Conservation (phyloP, 2,888 invertebrate species). For the Nomada ferruginata region DNA sequence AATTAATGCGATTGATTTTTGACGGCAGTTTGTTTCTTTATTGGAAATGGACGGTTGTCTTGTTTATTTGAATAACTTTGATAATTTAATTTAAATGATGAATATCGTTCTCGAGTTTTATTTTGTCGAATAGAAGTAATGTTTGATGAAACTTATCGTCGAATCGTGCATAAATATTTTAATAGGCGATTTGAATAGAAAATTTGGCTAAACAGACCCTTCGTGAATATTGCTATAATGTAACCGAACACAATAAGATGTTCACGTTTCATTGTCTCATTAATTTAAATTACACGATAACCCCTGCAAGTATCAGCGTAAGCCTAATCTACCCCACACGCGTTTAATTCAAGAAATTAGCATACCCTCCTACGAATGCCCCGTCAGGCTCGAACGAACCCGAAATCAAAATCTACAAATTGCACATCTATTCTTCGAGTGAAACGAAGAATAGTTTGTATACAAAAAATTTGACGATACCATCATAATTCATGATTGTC, state of each 20-base stretch:
- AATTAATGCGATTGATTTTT: no score
- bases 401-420: constrained; percentile 3
- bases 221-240: not conserved
- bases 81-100: no score
- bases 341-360: constrained; percentile 41
- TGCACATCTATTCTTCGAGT: no score
- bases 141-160: no score
- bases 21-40: no score
- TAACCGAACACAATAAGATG: constrained; percentile 15
- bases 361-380: constrained; percentile 41
- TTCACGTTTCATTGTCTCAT: constrained; percentile 34
- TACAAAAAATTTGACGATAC: not conserved
- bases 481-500: not conserved
- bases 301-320: constrained; percentile 42
- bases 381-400: constrained; percentile 17
- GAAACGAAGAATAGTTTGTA: no score
- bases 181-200: not conserved
- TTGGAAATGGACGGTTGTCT: no score
- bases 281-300: constrained; percentile 56
- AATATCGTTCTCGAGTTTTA: no score
- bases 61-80: no score
- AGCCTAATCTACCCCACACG: constrained; percentile 50
- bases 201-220: not conserved
- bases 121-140: no score
- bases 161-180: no score